A percentile compares a stretch with the other conserved stretches of the same genome.
Evolutionary conservation across 2,797 vertebrate genomes (phyloP).

Genomic region (Graptemys geographica): DNA sequence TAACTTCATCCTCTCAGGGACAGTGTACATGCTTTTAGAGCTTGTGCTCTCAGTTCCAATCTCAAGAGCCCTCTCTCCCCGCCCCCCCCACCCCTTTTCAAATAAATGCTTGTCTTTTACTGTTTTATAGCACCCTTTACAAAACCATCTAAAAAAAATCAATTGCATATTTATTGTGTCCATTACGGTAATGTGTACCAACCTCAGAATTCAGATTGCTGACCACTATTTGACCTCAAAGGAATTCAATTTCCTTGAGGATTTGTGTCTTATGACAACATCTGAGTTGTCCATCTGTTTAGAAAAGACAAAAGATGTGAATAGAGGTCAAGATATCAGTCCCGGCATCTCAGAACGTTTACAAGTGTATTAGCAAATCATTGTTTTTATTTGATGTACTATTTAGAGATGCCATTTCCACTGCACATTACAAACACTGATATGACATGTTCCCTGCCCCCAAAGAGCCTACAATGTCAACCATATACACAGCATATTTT

Average conservation of each 20-base stretch:
- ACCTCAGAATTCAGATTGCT: neutral
- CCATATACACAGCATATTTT: fast-evolving
- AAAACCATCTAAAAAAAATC: neutral
- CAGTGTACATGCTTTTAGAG: neutral
- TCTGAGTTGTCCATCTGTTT: slow-evolving; percentile 9
- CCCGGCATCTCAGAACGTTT: neutral
- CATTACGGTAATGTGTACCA: slow-evolving; percentile 6
- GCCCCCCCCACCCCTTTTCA: neutral
- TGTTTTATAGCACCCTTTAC: neutral
- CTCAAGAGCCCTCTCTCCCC: neutral
- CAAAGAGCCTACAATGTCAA: neutral
- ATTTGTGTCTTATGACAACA: neutral
- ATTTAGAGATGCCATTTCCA: neutral
- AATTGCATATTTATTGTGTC: neutral
- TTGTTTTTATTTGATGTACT: neutral
- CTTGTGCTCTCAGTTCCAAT: neutral
- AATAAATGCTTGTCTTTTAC: neutral
- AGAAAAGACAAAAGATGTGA: slow-evolving; percentile 13
- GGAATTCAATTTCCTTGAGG: neutral
- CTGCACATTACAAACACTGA: neutral
- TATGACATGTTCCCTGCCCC: neutral
- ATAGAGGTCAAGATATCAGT: neutral
- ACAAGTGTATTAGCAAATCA: neutral
- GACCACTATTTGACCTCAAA: neutral
- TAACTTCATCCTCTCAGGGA: fast-evolving